A percentile compares a stretch with the other conserved stretches of the same genome.
phyloP scores from a whole-genome alignment of 2,888 invertebrate genomes.

The Drosophila putrida region DNA sequence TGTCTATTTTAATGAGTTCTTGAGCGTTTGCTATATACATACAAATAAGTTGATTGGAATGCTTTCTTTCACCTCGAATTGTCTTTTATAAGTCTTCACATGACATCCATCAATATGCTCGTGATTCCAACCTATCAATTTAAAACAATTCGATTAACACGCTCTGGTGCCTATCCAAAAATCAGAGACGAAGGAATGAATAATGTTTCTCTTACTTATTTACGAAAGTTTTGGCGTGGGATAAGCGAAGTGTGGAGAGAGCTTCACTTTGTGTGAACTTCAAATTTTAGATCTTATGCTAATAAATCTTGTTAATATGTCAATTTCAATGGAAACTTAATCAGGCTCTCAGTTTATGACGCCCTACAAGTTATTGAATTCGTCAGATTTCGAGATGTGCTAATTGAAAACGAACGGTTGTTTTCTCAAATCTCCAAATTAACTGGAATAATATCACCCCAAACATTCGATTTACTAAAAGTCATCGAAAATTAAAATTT shows the following conservation, averaged over 20 bases:
- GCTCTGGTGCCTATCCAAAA: slow-evolving; percentile 34
- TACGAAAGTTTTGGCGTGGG: slow-evolving; percentile 11
- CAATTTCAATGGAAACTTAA: slow-evolving; percentile 65
- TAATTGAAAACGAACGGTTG: slow-evolving; percentile 50
- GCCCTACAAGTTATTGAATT: slow-evolving; percentile 25
- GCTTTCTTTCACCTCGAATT: slow-evolving; percentile 14
- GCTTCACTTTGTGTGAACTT: slow-evolving; percentile 43
- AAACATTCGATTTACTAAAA: neutral
- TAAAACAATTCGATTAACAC: slow-evolving; percentile 58
- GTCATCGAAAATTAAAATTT: neutral
- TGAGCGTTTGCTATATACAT: slow-evolving; percentile 3
- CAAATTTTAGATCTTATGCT: slow-evolving; percentile 60
- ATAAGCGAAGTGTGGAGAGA: neutral
- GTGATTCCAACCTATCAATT: slow-evolving; percentile 14
- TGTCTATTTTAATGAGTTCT: slow-evolving; percentile 36
- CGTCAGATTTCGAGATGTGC: slow-evolving; percentile 44
- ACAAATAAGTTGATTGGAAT: slow-evolving; percentile 18
- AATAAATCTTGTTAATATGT: slow-evolving; percentile 73
- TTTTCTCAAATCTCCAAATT: slow-evolving; percentile 7
- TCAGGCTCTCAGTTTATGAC: slow-evolving; percentile 49
- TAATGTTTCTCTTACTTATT: slow-evolving; percentile 28
- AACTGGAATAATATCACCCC: neutral
- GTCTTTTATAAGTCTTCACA: slow-evolving; percentile 24
- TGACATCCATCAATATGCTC: slow-evolving; percentile 37
- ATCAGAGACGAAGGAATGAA: slow-evolving; percentile 33